Evolutionary conservation across 2,888 invertebrate genomes (phyloP), one percentile per base, ranked within the genome.

Genomic region (Athalia rosae): DNA sequence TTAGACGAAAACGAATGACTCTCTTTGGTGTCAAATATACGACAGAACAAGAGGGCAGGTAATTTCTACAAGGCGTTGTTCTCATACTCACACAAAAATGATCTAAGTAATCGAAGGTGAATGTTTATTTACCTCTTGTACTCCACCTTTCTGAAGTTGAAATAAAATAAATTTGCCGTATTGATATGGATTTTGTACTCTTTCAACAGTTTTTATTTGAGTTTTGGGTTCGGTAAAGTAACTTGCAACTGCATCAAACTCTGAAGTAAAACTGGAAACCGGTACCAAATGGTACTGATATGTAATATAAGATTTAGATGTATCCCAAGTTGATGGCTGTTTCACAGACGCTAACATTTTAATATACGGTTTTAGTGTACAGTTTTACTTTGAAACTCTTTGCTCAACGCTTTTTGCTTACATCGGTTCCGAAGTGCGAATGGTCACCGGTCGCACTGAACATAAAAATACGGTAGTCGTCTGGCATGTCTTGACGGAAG

Each of bases 291-390:
- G 13, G 15, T 71, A 45, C 13, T 41, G 71, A 3, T 11, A 53
- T n/a, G n/a, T 45, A 13, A 45, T 8, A n/a, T 71, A 71, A 0
- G 43, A 8, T 13, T n/a, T 56, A 5, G 2, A 0, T 8, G 6
- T 28, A 2, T 28, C 71, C 71, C 71, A 71, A 13, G 56, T 45
- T 45, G 0, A 0, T 4, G 71, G 71, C 4, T 13, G 7, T 2
- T 71, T 71, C 4, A 71, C 71, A 1, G 11, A 56, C 58, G 13
- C 58, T 6, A 50, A 15, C 71, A 71, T 71, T 71, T 58, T 71
- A n/a, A n/a, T n/a, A n/a, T n/a, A n/a, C n/a, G n/a, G n/a, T n/a
- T n/a, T n/a, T n/a, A n/a, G n/a, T n/a, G n/a, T n/a, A n/a, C n/a
- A n/a, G n/a, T n/a, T n/a, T 41, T 9, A 8, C 11, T 11, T 53